phyloP scores from a whole-genome alignment of 2,797 vertebrate species.

The Alauda arvensis region DNA sequence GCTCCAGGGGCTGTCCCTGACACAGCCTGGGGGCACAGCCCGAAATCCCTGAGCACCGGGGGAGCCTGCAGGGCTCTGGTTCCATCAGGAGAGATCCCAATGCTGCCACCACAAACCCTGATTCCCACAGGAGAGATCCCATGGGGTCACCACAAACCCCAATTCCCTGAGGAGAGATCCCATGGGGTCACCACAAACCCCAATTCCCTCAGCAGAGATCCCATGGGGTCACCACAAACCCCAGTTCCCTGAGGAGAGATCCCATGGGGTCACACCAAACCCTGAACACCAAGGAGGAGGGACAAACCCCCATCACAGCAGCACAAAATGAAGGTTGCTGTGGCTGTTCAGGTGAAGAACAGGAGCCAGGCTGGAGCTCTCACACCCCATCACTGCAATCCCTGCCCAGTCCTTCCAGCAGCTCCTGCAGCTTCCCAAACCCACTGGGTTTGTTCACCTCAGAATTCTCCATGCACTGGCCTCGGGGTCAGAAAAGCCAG shows the following conservation, averaged over 20 bases:
- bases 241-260: too few relatives aligned
- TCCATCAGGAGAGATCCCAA: background rate
- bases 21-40: background rate
- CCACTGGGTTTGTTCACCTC: accelerated
- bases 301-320: background rate
- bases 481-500: background rate
- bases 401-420: background rate
- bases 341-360: background rate
- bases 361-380: background rate
- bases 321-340: accelerated
- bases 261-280: too few relatives aligned
- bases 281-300: background rate
- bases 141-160: too few relatives aligned
- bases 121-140: too few relatives aligned
- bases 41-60: background rate
- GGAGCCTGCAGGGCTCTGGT: background rate
- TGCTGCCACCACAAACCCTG: background rate
- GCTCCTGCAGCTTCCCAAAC: background rate
- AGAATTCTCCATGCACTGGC: background rate
- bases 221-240: background rate
- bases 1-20: background rate
- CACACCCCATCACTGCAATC: background rate
- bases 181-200: background rate
- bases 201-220: background rate
- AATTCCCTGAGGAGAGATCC: too few relatives aligned